Conservation (phyloP, 2,113 vertebrate species). For the Leptosomus discolor region DNA sequence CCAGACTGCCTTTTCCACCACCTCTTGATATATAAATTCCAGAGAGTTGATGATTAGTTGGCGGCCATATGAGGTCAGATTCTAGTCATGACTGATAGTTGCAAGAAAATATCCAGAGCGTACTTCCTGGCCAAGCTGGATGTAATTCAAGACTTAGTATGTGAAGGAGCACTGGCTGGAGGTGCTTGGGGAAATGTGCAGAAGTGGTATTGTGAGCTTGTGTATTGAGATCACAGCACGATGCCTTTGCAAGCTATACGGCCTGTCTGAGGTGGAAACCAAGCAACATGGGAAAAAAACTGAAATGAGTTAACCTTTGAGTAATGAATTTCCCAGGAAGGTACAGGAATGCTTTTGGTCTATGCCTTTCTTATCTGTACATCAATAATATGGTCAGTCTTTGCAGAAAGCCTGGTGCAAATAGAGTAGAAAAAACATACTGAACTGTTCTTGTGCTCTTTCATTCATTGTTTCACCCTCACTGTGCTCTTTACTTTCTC, state of each 20-base stretch:
- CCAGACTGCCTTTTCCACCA: not conserved
- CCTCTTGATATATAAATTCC: not conserved
- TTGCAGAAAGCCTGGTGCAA: not conserved
- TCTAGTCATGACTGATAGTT: conserved; percentile 6
- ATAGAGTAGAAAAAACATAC: not conserved
- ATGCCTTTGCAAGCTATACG: not conserved
- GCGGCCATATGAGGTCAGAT: not conserved
- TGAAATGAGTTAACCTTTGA: not conserved
- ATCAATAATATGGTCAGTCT: not conserved
- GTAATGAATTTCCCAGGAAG: conserved; percentile 11
- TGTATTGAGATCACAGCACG: not conserved
- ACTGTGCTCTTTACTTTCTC: not conserved
- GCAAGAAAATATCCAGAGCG: not conserved
- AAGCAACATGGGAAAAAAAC: not conserved
- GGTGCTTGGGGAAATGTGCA: not conserved
- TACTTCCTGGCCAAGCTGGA: not conserved
- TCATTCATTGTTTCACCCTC: not conserved
- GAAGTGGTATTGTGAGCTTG: not conserved
- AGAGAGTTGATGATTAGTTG: not conserved
- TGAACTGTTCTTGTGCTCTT: not conserved
- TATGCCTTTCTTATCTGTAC: not conserved
- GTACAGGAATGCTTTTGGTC: not conserved
- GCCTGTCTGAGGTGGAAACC: not conserved
- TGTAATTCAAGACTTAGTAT: not conserved
- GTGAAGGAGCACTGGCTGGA: not conserved